These are phyloP conservation scores for Proterorhinus semilunaris DNA, from an alignment of 2,113 vertebrate species.

Conservation along the genomic window DNA sequence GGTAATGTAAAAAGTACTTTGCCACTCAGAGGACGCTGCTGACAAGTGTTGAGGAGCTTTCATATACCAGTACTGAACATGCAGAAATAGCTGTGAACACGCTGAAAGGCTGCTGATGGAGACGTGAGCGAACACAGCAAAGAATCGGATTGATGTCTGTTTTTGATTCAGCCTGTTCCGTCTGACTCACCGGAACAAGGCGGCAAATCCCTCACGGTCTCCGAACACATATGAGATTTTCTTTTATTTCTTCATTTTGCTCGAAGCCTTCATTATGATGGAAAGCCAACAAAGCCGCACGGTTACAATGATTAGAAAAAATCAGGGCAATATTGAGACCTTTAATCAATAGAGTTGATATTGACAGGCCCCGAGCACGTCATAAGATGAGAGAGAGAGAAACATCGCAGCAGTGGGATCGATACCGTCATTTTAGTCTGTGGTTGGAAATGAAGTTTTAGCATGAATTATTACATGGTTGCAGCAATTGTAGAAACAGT, in stretches of 20 bases:
- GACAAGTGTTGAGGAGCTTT: slow-evolving; percentile 28
- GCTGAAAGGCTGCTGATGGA: slow-evolving; percentile 35
- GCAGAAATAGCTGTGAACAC: slow-evolving; percentile 59
- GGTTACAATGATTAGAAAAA: slow-evolving; percentile 3
- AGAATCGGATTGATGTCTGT: slow-evolving; percentile 46
- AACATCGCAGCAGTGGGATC: not conserved
- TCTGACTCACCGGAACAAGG: slow-evolving; percentile 40
- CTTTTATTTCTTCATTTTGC: slow-evolving; percentile 17
- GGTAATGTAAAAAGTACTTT: slow-evolving; percentile 19
- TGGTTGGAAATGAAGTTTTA: not conserved
- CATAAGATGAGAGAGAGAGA: slow-evolving; percentile 6
- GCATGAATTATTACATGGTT: not conserved
- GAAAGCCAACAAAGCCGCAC: slow-evolving; percentile 8
- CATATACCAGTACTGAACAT: slow-evolving; percentile 39
- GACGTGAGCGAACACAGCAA: slow-evolving; percentile 44
- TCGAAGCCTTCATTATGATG: slow-evolving; percentile 32
- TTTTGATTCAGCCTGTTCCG: slow-evolving; percentile 32
- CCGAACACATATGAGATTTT: slow-evolving; percentile 31
- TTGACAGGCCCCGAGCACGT: not conserved
- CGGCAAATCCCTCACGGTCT: slow-evolving; percentile 31
- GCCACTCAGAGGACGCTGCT: slow-evolving; percentile 12
- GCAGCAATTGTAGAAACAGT: not conserved
- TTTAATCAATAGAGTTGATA: not conserved
- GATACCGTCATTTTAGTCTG: not conserved
- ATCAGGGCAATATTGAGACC: not conserved